Evolutionary conservation across 2,797 vertebrate genomes (phyloP).

Genomic region (Coranthus polyacanthus): DNA sequence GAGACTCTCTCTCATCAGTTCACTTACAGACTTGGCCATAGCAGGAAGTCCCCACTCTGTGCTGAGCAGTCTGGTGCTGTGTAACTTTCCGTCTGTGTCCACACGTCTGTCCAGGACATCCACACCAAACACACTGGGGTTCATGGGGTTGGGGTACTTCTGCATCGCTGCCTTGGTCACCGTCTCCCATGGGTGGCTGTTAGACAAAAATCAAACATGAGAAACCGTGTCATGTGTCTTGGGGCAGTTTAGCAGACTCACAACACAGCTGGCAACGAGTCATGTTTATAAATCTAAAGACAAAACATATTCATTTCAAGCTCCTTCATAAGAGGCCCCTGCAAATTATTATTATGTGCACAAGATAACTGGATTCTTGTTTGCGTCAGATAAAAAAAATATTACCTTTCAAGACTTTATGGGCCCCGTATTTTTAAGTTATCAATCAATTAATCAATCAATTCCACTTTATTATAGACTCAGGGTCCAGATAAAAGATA

Average conservation of each 20-base stretch:
- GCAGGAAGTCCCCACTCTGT: slow-evolving; percentile 97
- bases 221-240: neutral
- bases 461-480: no score
- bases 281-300: neutral
- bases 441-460: no score
- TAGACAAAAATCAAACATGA: slow-evolving; percentile 1
- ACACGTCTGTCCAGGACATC: slow-evolving; percentile 92
- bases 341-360: no score
- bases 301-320: no score
- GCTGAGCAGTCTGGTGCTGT: slow-evolving; percentile 95
- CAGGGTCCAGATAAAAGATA: no score
- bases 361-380: no score
- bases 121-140: slow-evolving; percentile 94
- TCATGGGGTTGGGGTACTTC: slow-evolving; percentile 99
- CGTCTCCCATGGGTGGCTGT: slow-evolving; percentile 97
- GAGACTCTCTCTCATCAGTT: neutral
- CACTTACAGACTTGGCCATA: slow-evolving; percentile 93
- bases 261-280: neutral
- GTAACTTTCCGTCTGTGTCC: slow-evolving; percentile 90
- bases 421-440: no score
- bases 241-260: neutral
- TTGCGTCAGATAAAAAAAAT: no score
- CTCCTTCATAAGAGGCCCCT: no score
- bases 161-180: slow-evolving; percentile 98
- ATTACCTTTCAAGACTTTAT: no score